Evolutionary conservation across 2,113 vertebrate species (phyloP), one percentile per base, ranked within the genome.

Genomic region (Anseranas semipalmata): DNA sequence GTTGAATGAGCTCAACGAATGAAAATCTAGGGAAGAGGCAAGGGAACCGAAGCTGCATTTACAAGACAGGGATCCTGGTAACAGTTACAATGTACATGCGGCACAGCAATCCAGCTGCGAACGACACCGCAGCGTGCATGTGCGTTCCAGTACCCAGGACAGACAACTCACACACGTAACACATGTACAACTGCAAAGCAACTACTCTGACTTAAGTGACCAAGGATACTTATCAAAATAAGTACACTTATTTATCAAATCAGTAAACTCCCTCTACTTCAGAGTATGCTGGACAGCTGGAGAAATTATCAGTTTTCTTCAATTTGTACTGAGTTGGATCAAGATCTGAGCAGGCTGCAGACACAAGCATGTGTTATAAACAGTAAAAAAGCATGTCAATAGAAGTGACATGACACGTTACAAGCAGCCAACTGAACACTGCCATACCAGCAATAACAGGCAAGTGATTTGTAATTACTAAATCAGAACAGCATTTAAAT

Each of bases 111-210:
- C 19, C 27, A 48, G 13, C 17, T 18, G 32, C n/a, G 45, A 53
- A 35, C 4, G 28, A 58, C 80, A 39, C 35, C 3, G 8, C 19
- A 20, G 41, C 4, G 7, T 4, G 7, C 39, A 10, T 0, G 0
- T 10, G 25, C 22, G 15, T 74, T 9, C 24, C 7, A 48, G 33
- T 10, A 68, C 18, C 59, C 13, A 4, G 30, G 60, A 43, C 35
- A 74, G 35, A 39, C 41, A 50, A 10, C 19, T 33, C 19, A 5
- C 30, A 33, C 21, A 10, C 20, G 1, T 19, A 48, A 27, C 27
- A 48, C 9, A 15, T 3, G 7, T 9, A 67, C 32, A 63, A 48
- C 60, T 15, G 56, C 22, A 79, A 39, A 73, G 15, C 39, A 72
- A 25, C 25, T 41, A 15, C 33, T 52, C 48, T 59, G 25, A 66